Evolutionary conservation across 2,888 invertebrate genomes (phyloP).

Genomic region (Parascotia fuliginaria): DNA sequence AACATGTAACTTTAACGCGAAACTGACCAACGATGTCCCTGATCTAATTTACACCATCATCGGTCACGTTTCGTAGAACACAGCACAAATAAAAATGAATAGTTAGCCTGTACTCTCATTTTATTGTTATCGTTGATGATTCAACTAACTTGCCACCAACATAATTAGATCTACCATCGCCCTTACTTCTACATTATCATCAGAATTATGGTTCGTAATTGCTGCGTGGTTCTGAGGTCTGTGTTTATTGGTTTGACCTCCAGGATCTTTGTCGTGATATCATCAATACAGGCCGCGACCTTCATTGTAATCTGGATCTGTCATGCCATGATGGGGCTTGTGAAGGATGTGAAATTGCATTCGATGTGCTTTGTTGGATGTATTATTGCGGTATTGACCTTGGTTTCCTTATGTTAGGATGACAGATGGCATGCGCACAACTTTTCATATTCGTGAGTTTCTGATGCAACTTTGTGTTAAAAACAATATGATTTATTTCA

Average conservation of each 20-base stretch:
- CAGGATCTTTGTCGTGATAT: slow-evolving; percentile 60
- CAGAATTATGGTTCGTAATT: slow-evolving; percentile 16
- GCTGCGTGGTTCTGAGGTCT: slow-evolving; percentile 38
- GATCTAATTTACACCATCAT: slow-evolving; percentile 51
- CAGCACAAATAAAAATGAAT: slow-evolving; percentile 43
- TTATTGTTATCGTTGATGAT: slow-evolving; percentile 63
- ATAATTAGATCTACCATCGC: slow-evolving; percentile 45
- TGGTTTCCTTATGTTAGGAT: slow-evolving; percentile 8
- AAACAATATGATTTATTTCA: no score
- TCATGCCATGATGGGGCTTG: slow-evolving; percentile 49
- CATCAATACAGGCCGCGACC: slow-evolving; percentile 70
- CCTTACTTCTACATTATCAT: slow-evolving; percentile 25
- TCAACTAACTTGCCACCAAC: slow-evolving; percentile 56
- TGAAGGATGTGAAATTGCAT: slow-evolving; percentile 52
- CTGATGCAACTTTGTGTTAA: no score
- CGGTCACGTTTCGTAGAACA: slow-evolving; percentile 60
- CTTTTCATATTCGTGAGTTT: no score
- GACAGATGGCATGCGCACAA: no score
- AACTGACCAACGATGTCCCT: slow-evolving; percentile 37
- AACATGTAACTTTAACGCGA: slow-evolving; percentile 17
- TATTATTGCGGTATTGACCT: slow-evolving; percentile 29
- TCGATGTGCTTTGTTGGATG: slow-evolving; percentile 54
- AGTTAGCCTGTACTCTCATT: slow-evolving; percentile 48
- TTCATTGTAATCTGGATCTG: slow-evolving; percentile 65
- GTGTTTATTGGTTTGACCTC: slow-evolving; percentile 54